phyloP scores from a whole-genome alignment of 1,140 invertebrate genomes.

The Forficula auricularia region DNA sequence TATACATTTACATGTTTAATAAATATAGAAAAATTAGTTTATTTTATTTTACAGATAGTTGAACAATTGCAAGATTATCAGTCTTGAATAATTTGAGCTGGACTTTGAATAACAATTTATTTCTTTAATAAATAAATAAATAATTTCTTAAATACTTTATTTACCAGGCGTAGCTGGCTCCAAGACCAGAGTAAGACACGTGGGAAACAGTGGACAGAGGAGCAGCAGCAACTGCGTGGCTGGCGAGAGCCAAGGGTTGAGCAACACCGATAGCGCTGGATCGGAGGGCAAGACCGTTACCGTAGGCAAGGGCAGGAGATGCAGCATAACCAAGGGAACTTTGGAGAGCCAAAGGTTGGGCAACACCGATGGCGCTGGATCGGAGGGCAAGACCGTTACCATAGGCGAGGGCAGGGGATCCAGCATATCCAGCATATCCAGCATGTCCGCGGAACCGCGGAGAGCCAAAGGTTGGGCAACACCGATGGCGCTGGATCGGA shows the following conservation, averaged over 20 bases:
- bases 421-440: too few species aligned
- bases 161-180: conserved; percentile 17
- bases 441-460: conserved; percentile 3
- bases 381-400: not conserved
- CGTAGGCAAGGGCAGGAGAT: conserved; percentile 16
- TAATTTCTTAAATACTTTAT: not conserved
- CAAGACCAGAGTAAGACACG: conserved; percentile 18
- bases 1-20: too few species aligned
- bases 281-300: conserved; percentile 11
- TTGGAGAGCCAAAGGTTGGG: too few species aligned
- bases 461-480: too few species aligned
- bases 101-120: too few species aligned
- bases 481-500: not conserved
- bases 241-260: conserved; percentile 12
- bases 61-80: too few species aligned
- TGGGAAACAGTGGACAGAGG: conserved; percentile 33
- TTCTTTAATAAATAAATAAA: too few species aligned
- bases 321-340: conserved; percentile 1
- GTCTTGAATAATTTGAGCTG: too few species aligned
- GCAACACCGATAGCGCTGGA: conserved; percentile 17
- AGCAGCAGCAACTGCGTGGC: conserved; percentile 29
- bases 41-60: too few species aligned
- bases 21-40: too few species aligned
- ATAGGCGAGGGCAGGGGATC: conserved; percentile 1
- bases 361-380: not conserved